A percentile compares a stretch with the other conserved stretches of the same genome.
Evolutionary conservation across 2,797 vertebrate species (phyloP).

Genomic region (Neoniphon sammara): DNA sequence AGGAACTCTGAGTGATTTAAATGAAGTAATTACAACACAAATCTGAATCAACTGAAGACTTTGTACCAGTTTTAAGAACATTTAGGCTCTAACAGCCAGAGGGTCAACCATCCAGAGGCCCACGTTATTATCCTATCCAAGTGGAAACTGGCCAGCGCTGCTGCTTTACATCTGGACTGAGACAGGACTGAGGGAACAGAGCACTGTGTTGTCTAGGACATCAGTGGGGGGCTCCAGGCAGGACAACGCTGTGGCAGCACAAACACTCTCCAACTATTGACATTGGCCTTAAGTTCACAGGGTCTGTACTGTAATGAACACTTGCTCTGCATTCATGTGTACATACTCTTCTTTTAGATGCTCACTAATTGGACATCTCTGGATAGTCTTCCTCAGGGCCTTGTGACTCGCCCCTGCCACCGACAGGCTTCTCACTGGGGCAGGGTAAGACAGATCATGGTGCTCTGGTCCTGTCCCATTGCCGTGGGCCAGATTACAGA

Average conservation of each 20-base stretch:
- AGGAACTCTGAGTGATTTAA: not conserved
- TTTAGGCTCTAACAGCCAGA: slow-evolving; percentile 16
- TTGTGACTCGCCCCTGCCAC: not conserved
- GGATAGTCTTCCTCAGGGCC: not conserved
- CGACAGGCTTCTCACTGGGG: not conserved
- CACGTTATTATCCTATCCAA: not conserved
- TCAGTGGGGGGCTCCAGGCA: slow-evolving; percentile 55
- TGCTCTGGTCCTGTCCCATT: not conserved
- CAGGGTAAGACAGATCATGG: slow-evolving; percentile 3
- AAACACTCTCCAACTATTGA: slow-evolving; percentile 35
- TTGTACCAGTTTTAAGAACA: not conserved
- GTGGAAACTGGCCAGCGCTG: slow-evolving; percentile 27
- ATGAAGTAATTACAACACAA: not conserved
- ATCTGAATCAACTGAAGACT: not conserved
- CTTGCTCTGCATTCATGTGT: slow-evolving; percentile 12
- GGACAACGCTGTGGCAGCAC: slow-evolving; percentile 23
- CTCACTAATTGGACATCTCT: slow-evolving; percentile 2
- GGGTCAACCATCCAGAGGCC: not conserved
- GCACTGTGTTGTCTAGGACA: slow-evolving; percentile 49
- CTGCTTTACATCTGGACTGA: slow-evolving; percentile 59
- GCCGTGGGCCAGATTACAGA: not conserved
- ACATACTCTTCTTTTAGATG: slow-evolving; percentile 14
- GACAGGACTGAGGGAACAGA: slow-evolving; percentile 32
- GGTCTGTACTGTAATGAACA: slow-evolving; percentile 24
- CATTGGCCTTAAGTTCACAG: slow-evolving; percentile 29